Base-by-base conservation (phyloP, 2,888 invertebrate species). In the Aphodius granarius region DNA sequence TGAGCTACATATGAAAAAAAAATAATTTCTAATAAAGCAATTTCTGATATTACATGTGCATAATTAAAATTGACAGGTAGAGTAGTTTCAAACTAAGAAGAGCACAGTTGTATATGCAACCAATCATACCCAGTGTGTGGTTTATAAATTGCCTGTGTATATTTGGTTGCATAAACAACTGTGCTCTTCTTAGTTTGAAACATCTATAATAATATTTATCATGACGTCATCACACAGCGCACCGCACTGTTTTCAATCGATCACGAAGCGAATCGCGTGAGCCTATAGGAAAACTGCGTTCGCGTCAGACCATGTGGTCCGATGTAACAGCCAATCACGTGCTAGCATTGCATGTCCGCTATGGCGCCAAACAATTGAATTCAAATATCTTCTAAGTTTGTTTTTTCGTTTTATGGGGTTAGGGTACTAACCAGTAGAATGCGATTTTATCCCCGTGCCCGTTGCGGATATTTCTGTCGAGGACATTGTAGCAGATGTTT, bases 401-500 rank as follows among this genome's bases (percentile, higher is more conserved):
- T 65, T 20, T 19, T 16, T 68, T 68, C 22, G 6, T 20, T 68
- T n/a, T n/a, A n/a, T 18, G 19, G 18, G 68, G 43, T 43, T 43
- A 43, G 72, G 66, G 63, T 75, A 89, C 94, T 93, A 89, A 98
- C 98, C 98, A 99, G 86, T 96, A 97, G 88, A 93, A 98, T 18
- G 98, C 98, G 79, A 97, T 91, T 86, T 94, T 95, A 83, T 97
- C 95, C 22, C 97, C 98, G 78, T 94, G 88, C 16, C 97, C 97
- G 81, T 93, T 94, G 83, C 94, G 92, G 74, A 99, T 93, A 87
- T 97, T 95, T 79, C 95, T 92, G 88, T 99, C 99, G 81, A 99
- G 89, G 73, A 96, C 90, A 89, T 99, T 99, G 88, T 97, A 99
- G 86, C 96, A 96, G 79, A 99, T 92, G 87, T 99, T 99, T 64